These are phyloP conservation scores for Perodicticus potto DNA, from an alignment of 2,797 vertebrate genomes.

Conservation along the genomic window DNA sequence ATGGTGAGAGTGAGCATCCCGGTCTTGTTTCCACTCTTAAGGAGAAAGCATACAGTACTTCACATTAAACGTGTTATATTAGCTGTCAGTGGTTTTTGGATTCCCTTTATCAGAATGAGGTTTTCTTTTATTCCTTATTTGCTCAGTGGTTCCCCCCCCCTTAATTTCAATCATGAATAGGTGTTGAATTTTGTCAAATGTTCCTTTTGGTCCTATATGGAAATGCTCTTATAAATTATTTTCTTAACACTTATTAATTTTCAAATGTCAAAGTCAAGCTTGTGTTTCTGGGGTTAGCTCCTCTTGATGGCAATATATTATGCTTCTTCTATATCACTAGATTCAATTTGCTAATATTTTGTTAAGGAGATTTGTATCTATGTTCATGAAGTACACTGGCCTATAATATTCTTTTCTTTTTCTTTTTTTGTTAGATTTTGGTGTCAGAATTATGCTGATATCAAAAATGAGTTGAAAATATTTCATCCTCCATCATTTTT, in stretches of 20 bases:
- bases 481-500: no score
- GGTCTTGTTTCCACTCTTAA: not conserved
- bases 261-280: not conserved
- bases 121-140: not conserved
- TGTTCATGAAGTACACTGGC: not conserved
- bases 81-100: not conserved
- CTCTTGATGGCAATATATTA: not conserved
- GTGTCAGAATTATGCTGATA: no score
- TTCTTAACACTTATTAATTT: not conserved
- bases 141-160: not conserved
- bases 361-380: not conserved
- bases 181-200: not conserved
- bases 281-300: not conserved
- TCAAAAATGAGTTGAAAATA: no score
- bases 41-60: not conserved
- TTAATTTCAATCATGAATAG: not conserved
- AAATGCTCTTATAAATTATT: not conserved
- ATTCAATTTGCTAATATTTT: not conserved
- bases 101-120: not conserved
- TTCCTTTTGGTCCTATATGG: not conserved
- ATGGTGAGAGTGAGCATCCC: not conserved
- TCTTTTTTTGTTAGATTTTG: no score
- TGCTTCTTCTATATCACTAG: not conserved
- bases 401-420: no score
- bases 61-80: not conserved